Base-by-base conservation (phyloP, 2,888 invertebrate genomes). In the Euzophera pinguis region DNA sequence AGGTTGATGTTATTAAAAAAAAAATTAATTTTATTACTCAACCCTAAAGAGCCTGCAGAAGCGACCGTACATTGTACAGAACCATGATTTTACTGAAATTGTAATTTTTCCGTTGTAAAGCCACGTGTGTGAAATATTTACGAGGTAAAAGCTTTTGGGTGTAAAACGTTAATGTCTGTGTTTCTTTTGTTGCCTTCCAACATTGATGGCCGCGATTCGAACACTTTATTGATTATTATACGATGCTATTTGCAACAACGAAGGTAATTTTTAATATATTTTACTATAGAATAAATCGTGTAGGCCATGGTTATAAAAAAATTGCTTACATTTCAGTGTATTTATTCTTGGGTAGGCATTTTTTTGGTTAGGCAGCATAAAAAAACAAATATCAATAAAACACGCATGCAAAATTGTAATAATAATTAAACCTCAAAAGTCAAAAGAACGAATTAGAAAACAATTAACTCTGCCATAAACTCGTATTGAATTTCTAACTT, bases 111-210 rank as follows among this genome's bases (percentile, higher is more conserved):
- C 38, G 53, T 38, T 58, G 53, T 70, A 69, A 72, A 74, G 67
- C 65, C 57, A 61, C 65, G 63, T 65, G 63, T 65, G 70, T 67
- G 64, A 80, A 71, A 78, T 82, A 81, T 83, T 78, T 76, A 78
- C 71, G 72, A 72, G 73, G 65, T 84, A 77, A 85, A 83, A 85
- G 85, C 85, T 81, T 84, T 84, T 75, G 71, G 79, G 64, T 81
- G 82, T 84, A 82, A 82, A 82, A 78, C 73, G 72, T 74, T 79
- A 79, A 81, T 77, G 78, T 75, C 64, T 64, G 58, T 74, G 67
- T 70, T 73, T 70, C 69, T 69, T 75, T 71, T 73, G 72, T 72
- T 68, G 61, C 66, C 69, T 73, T 69, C 73, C 63, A 67, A 63
- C 69, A 69, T 64, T 66, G 73, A 73, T 62, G 72, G 53, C 52